These are phyloP conservation scores for Myocastor coypus DNA, from an alignment of 2,113 vertebrate genomes.

Conservation along the genomic window DNA sequence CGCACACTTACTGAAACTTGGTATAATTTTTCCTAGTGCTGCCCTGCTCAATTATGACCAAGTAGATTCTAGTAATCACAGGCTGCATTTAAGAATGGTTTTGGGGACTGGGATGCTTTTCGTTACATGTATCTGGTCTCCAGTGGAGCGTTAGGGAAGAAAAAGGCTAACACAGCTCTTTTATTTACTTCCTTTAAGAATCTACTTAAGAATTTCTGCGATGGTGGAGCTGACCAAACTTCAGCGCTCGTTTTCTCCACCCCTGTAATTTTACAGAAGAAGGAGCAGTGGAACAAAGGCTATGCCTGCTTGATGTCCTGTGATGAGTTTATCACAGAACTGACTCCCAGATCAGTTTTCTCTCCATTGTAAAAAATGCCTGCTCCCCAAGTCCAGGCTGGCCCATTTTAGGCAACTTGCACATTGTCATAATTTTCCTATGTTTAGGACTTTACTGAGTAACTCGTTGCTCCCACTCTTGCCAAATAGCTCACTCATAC, in stretches of 20 bases:
- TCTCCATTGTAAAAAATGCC: not conserved
- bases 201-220: not conserved
- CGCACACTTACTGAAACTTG: slow-evolving; percentile 70
- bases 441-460: not conserved
- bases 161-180: not conserved
- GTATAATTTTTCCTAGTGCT: slow-evolving; percentile 77
- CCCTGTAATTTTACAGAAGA: slow-evolving; percentile 14
- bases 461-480: not conserved
- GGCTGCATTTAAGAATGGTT: slow-evolving; percentile 36
- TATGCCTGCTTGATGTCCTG: not conserved
- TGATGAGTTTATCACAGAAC: not conserved
- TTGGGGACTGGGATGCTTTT: slow-evolving; percentile 38
- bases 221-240: not conserved
- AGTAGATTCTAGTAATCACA: slow-evolving; percentile 71
- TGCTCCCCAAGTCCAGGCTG: not conserved
- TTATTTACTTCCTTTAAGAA: not conserved
- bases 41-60: slow-evolving; percentile 69
- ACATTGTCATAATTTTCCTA: not conserved
- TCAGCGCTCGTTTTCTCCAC: not conserved
- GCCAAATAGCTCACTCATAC: not conserved
- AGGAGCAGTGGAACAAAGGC: not conserved
- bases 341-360: not conserved
- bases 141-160: not conserved
- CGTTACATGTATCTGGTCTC: not conserved
- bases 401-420: not conserved